phyloP scores from a whole-genome alignment of 2,888 invertebrate genomes.

The Habrosyne pyritoides region DNA sequence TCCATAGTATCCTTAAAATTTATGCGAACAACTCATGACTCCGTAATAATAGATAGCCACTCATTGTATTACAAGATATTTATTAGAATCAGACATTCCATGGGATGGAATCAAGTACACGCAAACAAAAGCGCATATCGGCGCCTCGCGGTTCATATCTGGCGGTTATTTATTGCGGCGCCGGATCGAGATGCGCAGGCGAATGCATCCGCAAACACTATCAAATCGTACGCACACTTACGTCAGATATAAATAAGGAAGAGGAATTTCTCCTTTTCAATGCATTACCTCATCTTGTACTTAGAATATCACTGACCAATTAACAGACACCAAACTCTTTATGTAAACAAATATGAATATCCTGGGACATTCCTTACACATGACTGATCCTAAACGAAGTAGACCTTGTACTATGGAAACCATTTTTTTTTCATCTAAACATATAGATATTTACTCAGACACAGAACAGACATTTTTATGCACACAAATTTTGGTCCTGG shows the following conservation, averaged over 20 bases:
- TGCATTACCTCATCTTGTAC: not conserved
- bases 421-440: too few species aligned
- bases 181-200: conserved; percentile 40
- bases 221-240: not conserved
- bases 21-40: not conserved
- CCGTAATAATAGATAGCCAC: not conserved
- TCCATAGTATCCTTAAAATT: not conserved
- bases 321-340: not conserved
- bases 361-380: too few species aligned
- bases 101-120: conserved; percentile 35
- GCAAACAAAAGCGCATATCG: conserved; percentile 34
- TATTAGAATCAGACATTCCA: conserved; percentile 19
- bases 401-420: too few species aligned
- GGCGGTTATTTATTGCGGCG: conserved; percentile 57
- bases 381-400: too few species aligned
- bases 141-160: conserved; percentile 49
- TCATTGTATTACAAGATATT: not conserved
- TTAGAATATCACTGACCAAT: not conserved
- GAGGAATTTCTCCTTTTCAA: not conserved
- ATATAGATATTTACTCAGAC: too few species aligned
- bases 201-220: conserved; percentile 21
- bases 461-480: too few species aligned
- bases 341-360: too few species aligned
- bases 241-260: not conserved
- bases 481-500: too few species aligned